Percentiles rank a stretch among this genome's conserved stretches.
These are phyloP conservation scores for Progne subis DNA, from an alignment of 2,113 vertebrate genomes.

Conservation along the genomic window DNA sequence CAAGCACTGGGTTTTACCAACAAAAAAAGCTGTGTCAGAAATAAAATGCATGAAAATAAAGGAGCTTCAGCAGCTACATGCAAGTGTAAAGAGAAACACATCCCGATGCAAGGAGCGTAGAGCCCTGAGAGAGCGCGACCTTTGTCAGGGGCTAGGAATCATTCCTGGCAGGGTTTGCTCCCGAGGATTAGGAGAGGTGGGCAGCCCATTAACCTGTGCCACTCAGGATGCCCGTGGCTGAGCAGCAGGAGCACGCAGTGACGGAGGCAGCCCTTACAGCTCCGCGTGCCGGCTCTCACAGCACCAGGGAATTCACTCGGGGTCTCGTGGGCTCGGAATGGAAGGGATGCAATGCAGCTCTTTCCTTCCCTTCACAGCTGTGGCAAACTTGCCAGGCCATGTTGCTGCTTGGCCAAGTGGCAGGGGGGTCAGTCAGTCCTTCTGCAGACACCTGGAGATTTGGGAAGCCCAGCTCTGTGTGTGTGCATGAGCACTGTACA, in stretches of 20 bases:
- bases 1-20: neutral
- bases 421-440: rapidly evolving
- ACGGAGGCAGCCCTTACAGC: rapidly evolving
- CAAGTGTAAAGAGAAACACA: neutral
- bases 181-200: neutral
- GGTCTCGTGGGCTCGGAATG: neutral
- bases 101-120: neutral
- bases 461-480: neutral
- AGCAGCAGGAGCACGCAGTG: rapidly evolving
- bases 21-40: neutral
- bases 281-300: rapidly evolving
- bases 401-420: neutral
- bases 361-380: neutral
- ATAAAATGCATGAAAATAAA: neutral
- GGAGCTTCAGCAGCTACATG: neutral
- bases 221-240: neutral
- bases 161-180: neutral
- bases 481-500: neutral
- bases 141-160: neutral
- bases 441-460: neutral
- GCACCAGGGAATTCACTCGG: rapidly evolving
- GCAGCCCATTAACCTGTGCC: neutral
- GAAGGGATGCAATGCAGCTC: rapidly evolving
- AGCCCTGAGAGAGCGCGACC: neutral
- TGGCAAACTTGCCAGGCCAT: neutral